These are phyloP conservation scores for Limnephilus lunatus DNA, from an alignment of 2,888 invertebrate genomes.

Conservation along the genomic window DNA sequence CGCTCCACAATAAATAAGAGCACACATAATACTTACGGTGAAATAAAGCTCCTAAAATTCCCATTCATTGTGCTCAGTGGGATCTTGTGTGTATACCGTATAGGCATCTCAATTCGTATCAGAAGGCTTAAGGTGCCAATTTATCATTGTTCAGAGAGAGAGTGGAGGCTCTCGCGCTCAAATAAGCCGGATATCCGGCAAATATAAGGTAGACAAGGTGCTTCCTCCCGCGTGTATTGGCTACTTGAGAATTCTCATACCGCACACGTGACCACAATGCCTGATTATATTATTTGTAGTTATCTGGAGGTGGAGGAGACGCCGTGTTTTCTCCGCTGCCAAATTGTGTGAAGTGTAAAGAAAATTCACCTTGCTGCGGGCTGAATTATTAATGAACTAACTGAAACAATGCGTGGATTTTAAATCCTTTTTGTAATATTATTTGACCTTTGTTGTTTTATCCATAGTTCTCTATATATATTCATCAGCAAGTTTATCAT, in stretches of 20 bases:
- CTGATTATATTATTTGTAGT: slow-evolving; percentile 59
- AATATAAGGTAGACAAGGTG: slow-evolving; percentile 47
- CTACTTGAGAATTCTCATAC: slow-evolving; percentile 65
- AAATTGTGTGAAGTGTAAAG: slow-evolving; percentile 64
- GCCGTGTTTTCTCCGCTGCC: slow-evolving; percentile 56
- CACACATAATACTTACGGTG: not conserved
- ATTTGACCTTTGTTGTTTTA: too few species aligned
- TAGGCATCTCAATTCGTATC: slow-evolving; percentile 23
- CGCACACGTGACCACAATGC: slow-evolving; percentile 64
- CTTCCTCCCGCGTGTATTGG: slow-evolving; percentile 61
- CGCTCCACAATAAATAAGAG: not conserved
- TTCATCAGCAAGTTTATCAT: too few species aligned
- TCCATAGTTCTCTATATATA: too few species aligned
- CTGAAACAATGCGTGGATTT: not conserved
- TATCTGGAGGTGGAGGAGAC: slow-evolving; percentile 50
- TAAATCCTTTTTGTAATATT: not conserved
- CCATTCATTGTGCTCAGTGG: slow-evolving; percentile 20
- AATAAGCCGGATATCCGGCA: slow-evolving; percentile 34
- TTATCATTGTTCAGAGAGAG: slow-evolving; percentile 38
- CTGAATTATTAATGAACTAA: slow-evolving; percentile 59
- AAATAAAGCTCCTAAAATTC: slow-evolving; percentile 15
- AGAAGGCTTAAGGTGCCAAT: slow-evolving; percentile 38
- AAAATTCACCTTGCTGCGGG: slow-evolving; percentile 54
- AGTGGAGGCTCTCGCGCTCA: slow-evolving; percentile 25
- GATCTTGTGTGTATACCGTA: slow-evolving; percentile 7